Conservation (phyloP, 2,888 invertebrate genomes). For the Ptilodon capucinus region DNA sequence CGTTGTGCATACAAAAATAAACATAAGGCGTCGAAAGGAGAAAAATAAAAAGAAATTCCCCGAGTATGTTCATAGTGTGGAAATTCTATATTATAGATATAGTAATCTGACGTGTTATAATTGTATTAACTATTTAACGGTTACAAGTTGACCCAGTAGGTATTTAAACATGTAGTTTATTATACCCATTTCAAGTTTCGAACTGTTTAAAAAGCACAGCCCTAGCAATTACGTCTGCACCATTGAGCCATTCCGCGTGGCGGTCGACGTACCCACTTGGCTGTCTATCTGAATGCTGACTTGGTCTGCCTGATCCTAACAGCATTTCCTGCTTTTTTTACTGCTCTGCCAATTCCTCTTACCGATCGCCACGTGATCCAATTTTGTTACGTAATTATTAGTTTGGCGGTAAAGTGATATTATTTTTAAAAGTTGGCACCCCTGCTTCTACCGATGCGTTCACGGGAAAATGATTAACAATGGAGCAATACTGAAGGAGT, state of each 20-base stretch:
- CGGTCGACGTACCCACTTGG: conserved; percentile 15
- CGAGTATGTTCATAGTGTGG: too few relatives aligned
- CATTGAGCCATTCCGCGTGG: conserved; percentile 6
- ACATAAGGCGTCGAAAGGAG: too few relatives aligned
- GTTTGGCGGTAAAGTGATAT: conserved; percentile 11
- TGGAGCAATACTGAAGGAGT: conserved; percentile 2
- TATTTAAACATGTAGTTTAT: too few relatives aligned
- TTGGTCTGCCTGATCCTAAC: conserved; percentile 1
- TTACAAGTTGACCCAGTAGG: too few relatives aligned
- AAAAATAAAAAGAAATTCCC: too few relatives aligned
- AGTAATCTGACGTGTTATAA: too few relatives aligned
- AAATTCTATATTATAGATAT: too few relatives aligned
- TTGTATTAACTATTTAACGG: too few relatives aligned
- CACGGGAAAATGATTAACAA: conserved; percentile 28
- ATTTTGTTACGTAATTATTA: conserved; percentile 10
- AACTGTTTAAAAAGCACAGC: not conserved
- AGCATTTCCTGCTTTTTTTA: conserved; percentile 4
- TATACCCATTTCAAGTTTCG: not conserved
- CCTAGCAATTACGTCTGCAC: not conserved
- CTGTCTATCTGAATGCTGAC: conserved; percentile 10
- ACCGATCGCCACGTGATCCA: conserved; percentile 19
- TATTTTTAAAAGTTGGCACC: conserved; percentile 31
- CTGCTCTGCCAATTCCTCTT: conserved; percentile 20
- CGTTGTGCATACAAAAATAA: too few relatives aligned
- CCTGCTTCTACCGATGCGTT: conserved; percentile 20